A percentile compares a stretch with the other conserved stretches of the same genome.
These are phyloP conservation scores for Gadus chalcogrammus DNA, from an alignment of 2,113 vertebrate genomes.

Conservation along the genomic window DNA sequence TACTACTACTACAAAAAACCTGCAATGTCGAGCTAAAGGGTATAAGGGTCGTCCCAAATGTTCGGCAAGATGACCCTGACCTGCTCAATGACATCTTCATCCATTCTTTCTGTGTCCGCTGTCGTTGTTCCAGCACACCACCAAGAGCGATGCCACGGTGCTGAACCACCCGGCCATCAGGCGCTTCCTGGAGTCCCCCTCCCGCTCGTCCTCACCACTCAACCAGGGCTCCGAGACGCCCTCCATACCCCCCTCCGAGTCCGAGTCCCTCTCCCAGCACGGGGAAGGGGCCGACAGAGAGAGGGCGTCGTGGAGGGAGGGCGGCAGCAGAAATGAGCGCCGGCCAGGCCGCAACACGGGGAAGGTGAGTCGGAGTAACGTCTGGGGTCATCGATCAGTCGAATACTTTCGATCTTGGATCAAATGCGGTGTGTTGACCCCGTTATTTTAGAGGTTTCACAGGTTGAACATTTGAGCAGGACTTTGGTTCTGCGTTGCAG, in stretches of 20 bases:
- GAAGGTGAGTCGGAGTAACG: constrained; percentile 69
- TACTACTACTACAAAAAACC: background rate
- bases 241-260: constrained; percentile 89
- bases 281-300: constrained; percentile 80
- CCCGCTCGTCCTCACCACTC: constrained; percentile 91
- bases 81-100: too few relatives aligned
- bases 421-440: background rate
- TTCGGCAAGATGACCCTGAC: too few relatives aligned
- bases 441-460: background rate
- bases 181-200: constrained; percentile 92
- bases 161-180: constrained; percentile 97
- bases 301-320: constrained; percentile 71
- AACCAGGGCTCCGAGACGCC: constrained; percentile 93
- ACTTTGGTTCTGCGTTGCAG: constrained; percentile 61
- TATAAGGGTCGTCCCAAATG: too few relatives aligned
- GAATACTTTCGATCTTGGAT: background rate
- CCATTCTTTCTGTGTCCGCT: background rate
- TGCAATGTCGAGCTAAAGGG: background rate
- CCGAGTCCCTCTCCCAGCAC: constrained; percentile 89
- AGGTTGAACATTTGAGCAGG: background rate
- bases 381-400: background rate
- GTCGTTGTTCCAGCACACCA: constrained; percentile 59
- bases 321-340: constrained; percentile 72
- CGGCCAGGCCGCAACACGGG: constrained; percentile 78
- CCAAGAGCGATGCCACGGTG: constrained; percentile 81